These are phyloP conservation scores for Erebia ligea DNA, from an alignment of 2,888 invertebrate genomes.

Conservation along the genomic window DNA sequence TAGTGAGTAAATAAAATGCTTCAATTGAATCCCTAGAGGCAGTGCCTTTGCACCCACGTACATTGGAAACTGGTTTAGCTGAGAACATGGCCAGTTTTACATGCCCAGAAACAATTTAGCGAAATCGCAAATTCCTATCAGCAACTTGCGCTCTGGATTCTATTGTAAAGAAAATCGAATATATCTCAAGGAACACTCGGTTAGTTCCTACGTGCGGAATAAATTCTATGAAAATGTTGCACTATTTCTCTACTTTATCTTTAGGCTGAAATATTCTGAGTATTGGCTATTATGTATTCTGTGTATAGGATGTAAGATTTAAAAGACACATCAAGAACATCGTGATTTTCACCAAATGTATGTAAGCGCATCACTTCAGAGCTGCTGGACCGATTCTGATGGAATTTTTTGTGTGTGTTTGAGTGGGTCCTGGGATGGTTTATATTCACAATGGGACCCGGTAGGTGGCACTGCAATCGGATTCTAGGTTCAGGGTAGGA, in stretches of 20 bases:
- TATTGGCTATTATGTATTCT: background rate
- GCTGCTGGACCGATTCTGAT: no score
- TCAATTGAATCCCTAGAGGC: conserved; percentile 12
- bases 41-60: conserved; percentile 57
- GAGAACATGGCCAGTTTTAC: conserved; percentile 48
- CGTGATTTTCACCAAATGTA: no score
- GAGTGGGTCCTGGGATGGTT: no score
- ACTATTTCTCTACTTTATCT: background rate
- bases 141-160: conserved; percentile 43
- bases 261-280: background rate
- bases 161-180: conserved; percentile 22
- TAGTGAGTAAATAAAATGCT: conserved; percentile 5
- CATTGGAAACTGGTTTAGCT: conserved; percentile 60
- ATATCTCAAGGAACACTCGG: conserved; percentile 2
- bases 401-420: no score
- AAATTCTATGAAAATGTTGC: background rate
- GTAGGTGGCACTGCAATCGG: no score
- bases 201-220: background rate
- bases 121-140: conserved; percentile 65
- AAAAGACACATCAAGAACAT: no score
- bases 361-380: no score
- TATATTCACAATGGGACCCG: no score
- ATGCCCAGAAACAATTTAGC: conserved; percentile 53
- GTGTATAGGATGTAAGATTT: no score
- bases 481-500: no score